phyloP scores from a whole-genome alignment of 2,888 invertebrate species.

The Hedya salicella region DNA sequence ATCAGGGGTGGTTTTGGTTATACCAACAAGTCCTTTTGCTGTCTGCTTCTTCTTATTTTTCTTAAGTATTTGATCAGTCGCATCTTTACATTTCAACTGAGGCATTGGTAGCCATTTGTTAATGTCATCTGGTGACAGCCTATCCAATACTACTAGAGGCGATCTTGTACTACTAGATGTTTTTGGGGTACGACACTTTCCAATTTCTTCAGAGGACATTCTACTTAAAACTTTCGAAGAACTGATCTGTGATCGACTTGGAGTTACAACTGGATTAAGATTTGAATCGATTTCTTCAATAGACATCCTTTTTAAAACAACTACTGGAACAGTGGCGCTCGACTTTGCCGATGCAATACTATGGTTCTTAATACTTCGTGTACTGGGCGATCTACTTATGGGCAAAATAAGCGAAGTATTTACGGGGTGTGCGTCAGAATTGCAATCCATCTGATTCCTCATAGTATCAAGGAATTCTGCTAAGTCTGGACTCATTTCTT shows the following conservation, averaged over 20 bases:
- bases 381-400: constrained; percentile 52
- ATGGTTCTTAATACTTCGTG: constrained; percentile 50
- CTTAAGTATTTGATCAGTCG: neutral
- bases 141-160: constrained; percentile 43
- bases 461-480: constrained; percentile 62
- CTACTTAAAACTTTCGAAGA: neutral
- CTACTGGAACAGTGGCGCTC: constrained; percentile 54
- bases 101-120: constrained; percentile 48
- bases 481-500: constrained; percentile 56
- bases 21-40: constrained; percentile 6
- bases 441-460: constrained; percentile 44
- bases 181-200: constrained; percentile 9
- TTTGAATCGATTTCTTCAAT: constrained; percentile 12
- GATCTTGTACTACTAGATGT: constrained; percentile 9
- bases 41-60: constrained; percentile 9
- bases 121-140: constrained; percentile 47
- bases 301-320: constrained; percentile 42
- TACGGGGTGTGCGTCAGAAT: constrained; percentile 5
- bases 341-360: neutral
- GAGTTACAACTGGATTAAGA: neutral
- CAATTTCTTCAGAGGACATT: constrained; percentile 3
- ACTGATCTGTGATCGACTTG: constrained; percentile 1
- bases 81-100: constrained; percentile 42
- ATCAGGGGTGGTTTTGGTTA: constrained; percentile 12
- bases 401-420: constrained; percentile 52